Percentiles rank a stretch among this genome's conserved stretches.
Evolutionary conservation across 2,797 vertebrate genomes (phyloP).

Genomic region (Dicrostonyx torquatus): DNA sequence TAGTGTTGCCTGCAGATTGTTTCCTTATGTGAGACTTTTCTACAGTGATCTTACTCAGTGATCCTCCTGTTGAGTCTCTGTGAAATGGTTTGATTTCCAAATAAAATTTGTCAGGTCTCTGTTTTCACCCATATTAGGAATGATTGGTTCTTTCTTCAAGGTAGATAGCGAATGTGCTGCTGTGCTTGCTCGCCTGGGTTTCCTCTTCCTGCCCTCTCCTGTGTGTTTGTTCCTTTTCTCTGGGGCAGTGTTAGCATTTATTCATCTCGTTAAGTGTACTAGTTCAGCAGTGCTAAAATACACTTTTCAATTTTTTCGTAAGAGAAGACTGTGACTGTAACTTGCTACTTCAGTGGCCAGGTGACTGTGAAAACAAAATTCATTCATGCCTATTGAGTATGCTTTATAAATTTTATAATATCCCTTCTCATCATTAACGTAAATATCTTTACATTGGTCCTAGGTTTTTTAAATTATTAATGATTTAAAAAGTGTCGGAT

Average conservation of each 20-base stretch:
- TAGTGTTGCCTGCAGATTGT: not conserved
- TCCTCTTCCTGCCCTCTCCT: not conserved
- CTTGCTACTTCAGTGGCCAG: not conserved
- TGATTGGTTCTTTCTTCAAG: not conserved
- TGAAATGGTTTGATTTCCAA: not conserved
- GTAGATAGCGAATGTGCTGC: not conserved
- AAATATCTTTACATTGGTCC: not conserved
- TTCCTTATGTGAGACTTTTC: not conserved
- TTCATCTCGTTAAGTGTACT: conserved; percentile 21
- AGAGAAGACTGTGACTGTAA: not conserved
- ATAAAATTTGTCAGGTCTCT: not conserved
- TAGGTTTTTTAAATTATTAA: conserved; percentile 24
- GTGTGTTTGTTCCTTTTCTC: not conserved
- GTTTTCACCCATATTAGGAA: not conserved
- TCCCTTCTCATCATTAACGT: not conserved
- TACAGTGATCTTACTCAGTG: not conserved
- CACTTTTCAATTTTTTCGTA: not conserved
- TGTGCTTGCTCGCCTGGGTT: not conserved
- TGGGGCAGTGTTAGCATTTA: not conserved
- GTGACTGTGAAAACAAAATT: not conserved
- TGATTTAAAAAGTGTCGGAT: not conserved
- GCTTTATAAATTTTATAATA: not conserved
- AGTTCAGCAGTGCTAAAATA: not conserved
- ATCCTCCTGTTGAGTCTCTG: not conserved
- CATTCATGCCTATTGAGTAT: not conserved